Conservation (phyloP, 2,797 vertebrate genomes). For the Acrossocheilus wenchowensis region DNA sequence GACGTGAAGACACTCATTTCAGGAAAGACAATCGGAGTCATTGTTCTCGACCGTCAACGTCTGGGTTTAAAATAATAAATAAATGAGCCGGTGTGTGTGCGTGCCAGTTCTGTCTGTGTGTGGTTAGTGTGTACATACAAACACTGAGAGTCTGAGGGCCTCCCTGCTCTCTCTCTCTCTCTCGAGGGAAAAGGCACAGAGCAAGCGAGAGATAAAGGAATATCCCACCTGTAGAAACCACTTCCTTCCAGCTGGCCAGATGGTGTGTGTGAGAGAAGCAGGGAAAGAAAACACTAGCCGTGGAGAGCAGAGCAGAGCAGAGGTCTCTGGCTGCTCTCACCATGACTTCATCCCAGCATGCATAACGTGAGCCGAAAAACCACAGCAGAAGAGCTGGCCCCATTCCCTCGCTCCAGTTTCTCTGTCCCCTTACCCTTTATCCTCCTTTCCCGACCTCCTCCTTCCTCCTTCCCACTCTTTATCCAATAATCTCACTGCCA, state of each 20-base stretch:
- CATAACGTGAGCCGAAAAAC: slow-evolving; percentile 45
- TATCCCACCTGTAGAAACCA: slow-evolving; percentile 55
- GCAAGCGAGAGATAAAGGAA: slow-evolving; percentile 52
- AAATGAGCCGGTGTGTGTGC: slow-evolving; percentile 10
- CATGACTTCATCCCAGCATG: slow-evolving; percentile 60
- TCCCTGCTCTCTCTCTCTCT: slow-evolving; percentile 10
- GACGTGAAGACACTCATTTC: slow-evolving; percentile 37
- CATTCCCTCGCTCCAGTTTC: slow-evolving; percentile 18
- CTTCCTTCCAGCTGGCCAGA: slow-evolving; percentile 62
- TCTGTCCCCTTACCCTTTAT: slow-evolving; percentile 20
- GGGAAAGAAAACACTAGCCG: slow-evolving; percentile 35
- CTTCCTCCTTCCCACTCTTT: neutral
- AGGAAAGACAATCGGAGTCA: slow-evolving; percentile 13
- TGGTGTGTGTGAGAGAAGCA: slow-evolving; percentile 23
- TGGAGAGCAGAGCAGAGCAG: slow-evolving; percentile 39
- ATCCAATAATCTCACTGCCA: neutral
- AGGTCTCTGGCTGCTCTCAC: slow-evolving; percentile 45
- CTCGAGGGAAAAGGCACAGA: slow-evolving; percentile 22
- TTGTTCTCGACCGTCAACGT: slow-evolving; percentile 19
- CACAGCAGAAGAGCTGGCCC: slow-evolving; percentile 44
- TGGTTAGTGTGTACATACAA: slow-evolving; percentile 48
- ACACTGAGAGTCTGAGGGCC: slow-evolving; percentile 33
- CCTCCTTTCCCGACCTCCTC: neutral
- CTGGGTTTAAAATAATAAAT: slow-evolving; percentile 46
- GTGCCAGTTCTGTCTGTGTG: slow-evolving; percentile 35